Percentiles rank a stretch among this genome's conserved stretches.
Evolutionary conservation across 1,140 invertebrate genomes (phyloP).

Genomic region (Coelopa frigida): DNA sequence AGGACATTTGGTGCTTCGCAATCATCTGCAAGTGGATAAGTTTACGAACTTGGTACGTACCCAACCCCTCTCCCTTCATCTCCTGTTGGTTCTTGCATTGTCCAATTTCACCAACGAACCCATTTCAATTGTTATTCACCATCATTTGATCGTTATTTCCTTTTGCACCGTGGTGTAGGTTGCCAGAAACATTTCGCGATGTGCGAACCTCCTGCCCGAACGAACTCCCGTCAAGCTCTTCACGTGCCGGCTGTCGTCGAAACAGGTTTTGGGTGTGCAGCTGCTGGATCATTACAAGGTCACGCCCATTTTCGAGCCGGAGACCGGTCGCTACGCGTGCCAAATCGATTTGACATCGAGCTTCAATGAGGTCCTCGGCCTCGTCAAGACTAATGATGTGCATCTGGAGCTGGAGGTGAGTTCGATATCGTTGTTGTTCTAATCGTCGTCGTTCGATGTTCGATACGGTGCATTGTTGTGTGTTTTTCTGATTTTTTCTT

Average conservation of each 20-base stretch:
- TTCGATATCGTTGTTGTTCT: background rate
- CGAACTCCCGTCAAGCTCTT: slow-evolving; percentile 26
- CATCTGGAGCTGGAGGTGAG: slow-evolving; percentile 34
- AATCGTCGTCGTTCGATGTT: background rate
- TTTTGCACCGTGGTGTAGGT: slow-evolving; percentile 17
- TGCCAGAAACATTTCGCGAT: slow-evolving; percentile 32
- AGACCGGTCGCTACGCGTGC: slow-evolving; percentile 29
- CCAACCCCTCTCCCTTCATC: background rate
- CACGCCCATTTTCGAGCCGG: slow-evolving; percentile 27
- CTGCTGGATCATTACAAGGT: slow-evolving; percentile 34
- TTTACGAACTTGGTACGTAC: slow-evolving; percentile 35
- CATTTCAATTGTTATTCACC: no score
- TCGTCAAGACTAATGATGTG: slow-evolving; percentile 33
- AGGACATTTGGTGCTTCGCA: slow-evolving; percentile 33
- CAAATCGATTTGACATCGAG: slow-evolving; percentile 24
- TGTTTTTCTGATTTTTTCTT: slow-evolving; percentile 1
- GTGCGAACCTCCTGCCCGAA: slow-evolving; percentile 22
- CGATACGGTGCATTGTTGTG: background rate
- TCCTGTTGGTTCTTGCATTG: no score
- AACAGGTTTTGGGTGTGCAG: slow-evolving; percentile 23
- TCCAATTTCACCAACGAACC: no score
- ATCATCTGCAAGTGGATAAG: slow-evolving; percentile 42
- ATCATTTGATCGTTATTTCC: background rate
- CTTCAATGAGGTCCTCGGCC: slow-evolving; percentile 28
- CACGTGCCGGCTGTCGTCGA: slow-evolving; percentile 28